phyloP scores from a whole-genome alignment of 2,888 invertebrate genomes.

The Pseudococcus viburni region DNA sequence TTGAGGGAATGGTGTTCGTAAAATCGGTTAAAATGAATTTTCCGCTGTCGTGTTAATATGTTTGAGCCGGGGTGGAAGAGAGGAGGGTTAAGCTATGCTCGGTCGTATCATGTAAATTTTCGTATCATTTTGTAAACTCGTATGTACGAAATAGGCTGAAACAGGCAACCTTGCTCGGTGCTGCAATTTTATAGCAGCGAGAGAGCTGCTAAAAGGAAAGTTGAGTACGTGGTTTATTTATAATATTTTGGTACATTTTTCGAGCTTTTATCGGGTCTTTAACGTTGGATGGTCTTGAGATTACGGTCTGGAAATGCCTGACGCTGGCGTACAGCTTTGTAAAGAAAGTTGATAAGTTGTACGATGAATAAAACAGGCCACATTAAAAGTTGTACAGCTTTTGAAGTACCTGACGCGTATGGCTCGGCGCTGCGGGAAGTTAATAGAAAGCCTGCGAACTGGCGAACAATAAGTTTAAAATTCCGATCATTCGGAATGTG shows the following conservation, averaged over 20 bases:
- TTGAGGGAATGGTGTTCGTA: not conserved
- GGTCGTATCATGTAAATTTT: not conserved
- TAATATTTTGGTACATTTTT: not conserved
- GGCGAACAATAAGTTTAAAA: slow-evolving; percentile 14
- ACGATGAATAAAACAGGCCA: not conserved
- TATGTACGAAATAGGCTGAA: not conserved
- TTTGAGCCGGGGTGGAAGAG: not conserved
- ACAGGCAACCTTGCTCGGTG: not conserved
- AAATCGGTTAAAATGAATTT: not conserved
- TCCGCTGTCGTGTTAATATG: not conserved
- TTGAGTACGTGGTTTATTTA: not conserved
- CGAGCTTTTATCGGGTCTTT: not conserved
- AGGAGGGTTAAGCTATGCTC: not conserved
- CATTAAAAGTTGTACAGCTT: not conserved
- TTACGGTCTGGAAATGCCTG: not conserved
- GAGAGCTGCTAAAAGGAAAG: not conserved
- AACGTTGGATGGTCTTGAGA: not conserved
- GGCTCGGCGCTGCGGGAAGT: not conserved
- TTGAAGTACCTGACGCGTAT: not conserved
- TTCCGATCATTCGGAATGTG: slow-evolving; percentile 30
- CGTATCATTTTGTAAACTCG: not conserved
- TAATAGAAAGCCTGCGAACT: not conserved
- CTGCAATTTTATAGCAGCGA: not conserved
- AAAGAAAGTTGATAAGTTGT: slow-evolving; percentile 21
- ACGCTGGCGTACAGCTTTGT: not conserved